Evolutionary conservation across 2,888 invertebrate species (phyloP), one percentile per base, ranked within the genome.

Genomic region (Thelaira solivaga): DNA sequence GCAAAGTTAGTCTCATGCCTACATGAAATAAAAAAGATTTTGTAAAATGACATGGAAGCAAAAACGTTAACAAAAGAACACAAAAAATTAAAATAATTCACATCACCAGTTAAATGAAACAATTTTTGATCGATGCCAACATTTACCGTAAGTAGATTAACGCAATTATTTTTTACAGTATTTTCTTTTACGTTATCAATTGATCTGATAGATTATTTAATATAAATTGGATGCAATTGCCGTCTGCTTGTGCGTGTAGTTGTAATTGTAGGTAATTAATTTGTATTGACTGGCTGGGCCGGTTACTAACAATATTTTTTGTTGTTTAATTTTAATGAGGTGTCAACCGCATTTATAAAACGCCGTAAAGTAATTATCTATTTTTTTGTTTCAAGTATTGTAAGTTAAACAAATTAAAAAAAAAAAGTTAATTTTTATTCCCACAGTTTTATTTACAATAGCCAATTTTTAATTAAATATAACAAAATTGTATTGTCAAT

Each of bases 271-370:
- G 22, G 20, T 26, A 64, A 61, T 53, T 67, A 29, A 53, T 61
- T 74, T 51, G 11, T 26, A 24, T 8, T 20, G 13, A 41, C 6
- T 20, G 4, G 10, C 20, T 61, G 39, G 8, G n/a, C n/a, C n/a
- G n/a, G 26, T 45, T 45, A 29, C 55, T 49, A n/a, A 64, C 47
- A 64, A 47, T 55, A 57, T 39, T 29, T 11, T 10, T 8, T 45
- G 26, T 11, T 45, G 10, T 36, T 51, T 29, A 13, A 34, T 51
- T 45, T 57, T 62, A 68, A 68, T 75, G 67, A 75, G 59, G 55
- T 75, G 74, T 68, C 74, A 75, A 55, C 45, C 53, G 24, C 74
- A 75, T 67, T 31, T 16, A 36, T 36, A 45, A 39, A 74, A 65
- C 8, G 10, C 22, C 41, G 10, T 22, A 51, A 29, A 51, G 29